Conservation (phyloP, 2,113 vertebrate species). For the Ariopsis seemanni region DNA sequence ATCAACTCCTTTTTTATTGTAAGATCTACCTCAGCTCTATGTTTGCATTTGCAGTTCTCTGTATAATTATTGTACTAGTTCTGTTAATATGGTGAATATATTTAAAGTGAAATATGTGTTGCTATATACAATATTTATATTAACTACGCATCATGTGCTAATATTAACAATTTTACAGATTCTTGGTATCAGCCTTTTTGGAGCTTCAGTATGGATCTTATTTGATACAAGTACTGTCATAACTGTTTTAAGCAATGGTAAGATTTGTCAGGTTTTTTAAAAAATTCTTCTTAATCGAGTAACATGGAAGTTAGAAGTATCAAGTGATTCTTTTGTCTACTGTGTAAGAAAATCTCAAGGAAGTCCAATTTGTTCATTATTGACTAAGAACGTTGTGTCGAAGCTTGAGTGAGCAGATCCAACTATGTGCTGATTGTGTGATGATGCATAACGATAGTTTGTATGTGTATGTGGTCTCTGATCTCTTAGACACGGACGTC, state of each 20-base stretch:
- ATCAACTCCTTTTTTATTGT: conserved; percentile 67
- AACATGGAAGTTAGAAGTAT: not conserved
- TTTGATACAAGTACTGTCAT: conserved; percentile 61
- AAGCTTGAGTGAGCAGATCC: not conserved
- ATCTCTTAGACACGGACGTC: conserved; percentile 40
- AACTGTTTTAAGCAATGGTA: conserved; percentile 53
- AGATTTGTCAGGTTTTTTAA: not conserved
- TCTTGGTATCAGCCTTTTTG: conserved; percentile 61
- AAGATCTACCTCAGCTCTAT: conserved; percentile 25
- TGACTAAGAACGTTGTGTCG: not conserved
- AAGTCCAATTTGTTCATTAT: conserved; percentile 16
- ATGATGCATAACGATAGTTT: not conserved
- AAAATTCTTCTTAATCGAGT: not conserved
- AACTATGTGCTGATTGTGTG: not conserved
- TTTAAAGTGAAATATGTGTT: conserved; percentile 19
- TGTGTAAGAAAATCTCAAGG: not conserved
- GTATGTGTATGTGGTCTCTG: conserved; percentile 9
- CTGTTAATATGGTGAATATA: not conserved
- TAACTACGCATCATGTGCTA: not conserved
- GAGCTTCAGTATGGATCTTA: conserved; percentile 67
- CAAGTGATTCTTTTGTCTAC: not conserved
- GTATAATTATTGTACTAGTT: not conserved
- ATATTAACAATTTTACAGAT: conserved; percentile 53
- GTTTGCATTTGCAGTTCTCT: not conserved
- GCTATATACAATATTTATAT: not conserved